These are phyloP conservation scores for Tromatobia lineatoria DNA, from an alignment of 2,888 invertebrate genomes.

Conservation along the genomic window DNA sequence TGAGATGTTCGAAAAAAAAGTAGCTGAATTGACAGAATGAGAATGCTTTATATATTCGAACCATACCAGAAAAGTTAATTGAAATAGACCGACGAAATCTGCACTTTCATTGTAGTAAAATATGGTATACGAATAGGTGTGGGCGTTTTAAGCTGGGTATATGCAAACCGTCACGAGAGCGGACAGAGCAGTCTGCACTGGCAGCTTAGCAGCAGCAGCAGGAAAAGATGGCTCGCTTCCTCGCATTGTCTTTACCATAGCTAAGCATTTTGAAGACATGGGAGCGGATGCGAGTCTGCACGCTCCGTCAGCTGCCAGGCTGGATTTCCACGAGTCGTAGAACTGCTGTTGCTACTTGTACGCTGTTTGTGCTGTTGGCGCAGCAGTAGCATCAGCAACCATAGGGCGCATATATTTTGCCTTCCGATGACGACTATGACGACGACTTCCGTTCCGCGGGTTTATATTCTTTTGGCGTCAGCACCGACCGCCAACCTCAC, in stretches of 20 bases:
- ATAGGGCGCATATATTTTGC: slow-evolving; percentile 9
- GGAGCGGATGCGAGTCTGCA: slow-evolving; percentile 81
- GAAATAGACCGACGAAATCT: not conserved
- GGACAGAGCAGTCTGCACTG: slow-evolving; percentile 6
- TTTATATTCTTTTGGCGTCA: slow-evolving; percentile 19
- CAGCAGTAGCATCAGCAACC: not conserved
- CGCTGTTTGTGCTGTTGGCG: slow-evolving; percentile 1
- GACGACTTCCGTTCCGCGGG: slow-evolving; percentile 42
- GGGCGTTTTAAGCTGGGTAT: slow-evolving; percentile 8
- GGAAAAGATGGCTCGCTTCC: slow-evolving; percentile 84
- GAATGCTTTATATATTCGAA: not conserved
- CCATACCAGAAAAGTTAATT: not conserved
- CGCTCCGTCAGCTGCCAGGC: slow-evolving; percentile 78
- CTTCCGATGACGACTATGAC: slow-evolving; percentile 30
- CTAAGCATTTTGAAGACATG: slow-evolving; percentile 82
- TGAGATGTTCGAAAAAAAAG: too few relatives aligned
- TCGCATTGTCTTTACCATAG: slow-evolving; percentile 82
- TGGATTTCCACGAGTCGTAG: slow-evolving; percentile 71
- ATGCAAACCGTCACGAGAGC: slow-evolving; percentile 19
- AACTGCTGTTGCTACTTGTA: slow-evolving; percentile 36
- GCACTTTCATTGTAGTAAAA: not conserved
- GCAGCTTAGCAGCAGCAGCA: slow-evolving; percentile 68
- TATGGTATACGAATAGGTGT: not conserved
- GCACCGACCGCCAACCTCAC: not conserved
- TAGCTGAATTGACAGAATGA: not conserved